These are phyloP conservation scores for Phania funesta DNA, from an alignment of 2,888 invertebrate genomes.

Conservation along the genomic window DNA sequence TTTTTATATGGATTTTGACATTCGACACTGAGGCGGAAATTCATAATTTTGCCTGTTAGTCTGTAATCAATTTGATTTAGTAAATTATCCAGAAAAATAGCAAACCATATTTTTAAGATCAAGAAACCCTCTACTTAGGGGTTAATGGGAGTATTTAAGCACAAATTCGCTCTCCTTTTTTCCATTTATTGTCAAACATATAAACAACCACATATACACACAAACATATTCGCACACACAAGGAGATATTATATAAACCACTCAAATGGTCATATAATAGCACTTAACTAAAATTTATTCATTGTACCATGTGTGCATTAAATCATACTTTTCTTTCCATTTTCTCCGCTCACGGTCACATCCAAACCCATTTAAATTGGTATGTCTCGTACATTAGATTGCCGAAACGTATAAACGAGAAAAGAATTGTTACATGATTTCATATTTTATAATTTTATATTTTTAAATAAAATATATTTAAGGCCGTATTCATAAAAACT, in stretches of 20 bases:
- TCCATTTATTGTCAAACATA: background rate
- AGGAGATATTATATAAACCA: constrained; percentile 51
- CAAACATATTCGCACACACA: background rate
- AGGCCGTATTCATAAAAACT: too few relatives aligned
- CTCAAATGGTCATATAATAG: constrained; percentile 64
- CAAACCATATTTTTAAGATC: too few relatives aligned
- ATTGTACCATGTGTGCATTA: constrained; percentile 57
- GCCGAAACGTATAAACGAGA: background rate
- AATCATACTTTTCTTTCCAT: constrained; percentile 50
- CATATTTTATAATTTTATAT: background rate
- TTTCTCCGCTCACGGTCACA: constrained; percentile 25
- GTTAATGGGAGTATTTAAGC: background rate
- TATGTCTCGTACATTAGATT: background rate
- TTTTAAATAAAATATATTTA: background rate
- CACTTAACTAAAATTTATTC: constrained; percentile 61
- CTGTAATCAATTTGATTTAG: too few relatives aligned
- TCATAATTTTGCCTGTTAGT: too few relatives aligned
- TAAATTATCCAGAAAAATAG: too few relatives aligned
- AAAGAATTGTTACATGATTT: constrained; percentile 3
- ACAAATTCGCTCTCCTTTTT: background rate
- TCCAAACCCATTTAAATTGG: constrained; percentile 21
- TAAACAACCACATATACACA: background rate
- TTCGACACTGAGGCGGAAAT: too few relatives aligned
- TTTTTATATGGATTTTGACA: too few relatives aligned
- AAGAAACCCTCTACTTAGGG: too few relatives aligned